Evolutionary conservation across 2,797 vertebrate species (phyloP).

Genomic region (Knipowitschia caucasica): DNA sequence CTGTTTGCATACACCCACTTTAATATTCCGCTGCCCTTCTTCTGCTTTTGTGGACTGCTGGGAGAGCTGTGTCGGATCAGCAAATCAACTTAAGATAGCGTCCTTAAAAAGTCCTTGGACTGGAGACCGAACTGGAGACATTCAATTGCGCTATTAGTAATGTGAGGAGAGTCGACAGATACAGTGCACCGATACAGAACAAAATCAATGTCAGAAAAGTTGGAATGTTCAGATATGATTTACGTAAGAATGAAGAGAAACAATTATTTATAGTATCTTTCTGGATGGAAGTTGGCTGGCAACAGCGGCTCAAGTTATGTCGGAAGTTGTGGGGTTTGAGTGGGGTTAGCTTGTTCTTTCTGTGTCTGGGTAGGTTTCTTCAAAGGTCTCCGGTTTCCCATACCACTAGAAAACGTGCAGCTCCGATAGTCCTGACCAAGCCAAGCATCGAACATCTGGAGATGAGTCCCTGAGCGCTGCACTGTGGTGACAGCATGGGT

Average conservation of each 20-base stretch:
- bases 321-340: too few relatives aligned
- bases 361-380: too few relatives aligned
- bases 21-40: constrained; percentile 9
- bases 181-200: not conserved
- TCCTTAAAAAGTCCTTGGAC: constrained; percentile 40
- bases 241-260: not conserved
- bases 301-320: too few relatives aligned
- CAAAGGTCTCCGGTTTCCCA: too few relatives aligned
- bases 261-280: too few relatives aligned
- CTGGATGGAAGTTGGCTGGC: not conserved
- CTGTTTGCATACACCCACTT: not conserved
- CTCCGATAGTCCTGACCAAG: too few relatives aligned
- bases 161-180: not conserved
- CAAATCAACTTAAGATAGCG: constrained; percentile 30
- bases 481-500: too few relatives aligned
- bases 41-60: constrained; percentile 9
- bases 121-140: constrained; percentile 11
- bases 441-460: too few relatives aligned
- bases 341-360: too few relatives aligned
- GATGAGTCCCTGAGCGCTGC: too few relatives aligned
- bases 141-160: not conserved
- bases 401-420: too few relatives aligned
- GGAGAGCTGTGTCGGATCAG: constrained; percentile 25
- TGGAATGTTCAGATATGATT: not conserved
- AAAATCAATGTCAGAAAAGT: not conserved